Evolutionary conservation across 1,140 invertebrate genomes (phyloP), one percentile per base, ranked within the genome.

Genomic region (Periplaneta americana): DNA sequence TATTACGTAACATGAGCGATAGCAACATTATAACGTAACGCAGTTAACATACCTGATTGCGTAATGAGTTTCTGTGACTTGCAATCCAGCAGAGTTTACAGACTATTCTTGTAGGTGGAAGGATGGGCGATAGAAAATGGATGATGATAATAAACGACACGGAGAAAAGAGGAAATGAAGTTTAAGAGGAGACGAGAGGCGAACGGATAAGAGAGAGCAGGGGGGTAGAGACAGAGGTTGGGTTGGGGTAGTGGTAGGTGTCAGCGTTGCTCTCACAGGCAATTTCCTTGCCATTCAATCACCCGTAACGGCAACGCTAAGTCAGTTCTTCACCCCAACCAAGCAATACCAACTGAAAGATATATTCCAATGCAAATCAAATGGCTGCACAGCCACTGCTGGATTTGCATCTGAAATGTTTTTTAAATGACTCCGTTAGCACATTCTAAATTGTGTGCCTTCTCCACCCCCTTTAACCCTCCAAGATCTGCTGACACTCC

Each of bases 321-420:
- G 48, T 66, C 28, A 66, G 48, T 66, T 28, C 48, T 66, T 66
- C 48, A 28, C 48, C 48, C 48, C 48, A 66, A n/a, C n/a, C 39
- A 66, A n/a, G 48, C 48, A 66, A 28, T 66, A 66, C 22, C 48
- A 66, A 66, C 22, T 66, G 48, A 66, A 28, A 28, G 48, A 36
- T 34, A 77, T 77, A 77, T 77, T 33, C 75, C 31, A 77, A 77
- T 77, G 75, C 75, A 77, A 77, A 77, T 77, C 75, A 77, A 77
- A 77, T 77, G 75, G 75, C 18, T 34, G 48, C 48, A 66, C 48
- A 66, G 48, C 48, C 48, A 66, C 48, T 66, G 75, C n/a, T 36
- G 75, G 75, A 77, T 77, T 77, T 77, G 75, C 75, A 77, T 77
- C 35, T 77, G 31, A 77, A 77, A 77, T 77, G 75, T 33, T 77